phyloP scores from a whole-genome alignment of 1,140 invertebrate species.

The Trinorchestia longiramus region DNA sequence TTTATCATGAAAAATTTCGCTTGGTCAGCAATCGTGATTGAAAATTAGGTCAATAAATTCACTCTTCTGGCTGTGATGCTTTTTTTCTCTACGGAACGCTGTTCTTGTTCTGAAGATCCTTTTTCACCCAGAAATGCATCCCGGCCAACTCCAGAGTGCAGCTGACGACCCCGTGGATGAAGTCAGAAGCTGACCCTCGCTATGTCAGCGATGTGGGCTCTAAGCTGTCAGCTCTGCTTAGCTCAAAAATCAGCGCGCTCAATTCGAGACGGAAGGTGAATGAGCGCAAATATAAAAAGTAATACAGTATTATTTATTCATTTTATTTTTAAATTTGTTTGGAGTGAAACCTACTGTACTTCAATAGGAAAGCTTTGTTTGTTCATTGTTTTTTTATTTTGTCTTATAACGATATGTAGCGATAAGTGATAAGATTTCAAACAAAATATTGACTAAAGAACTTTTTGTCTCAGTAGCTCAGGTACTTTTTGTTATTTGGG shows the following conservation, averaged over 20 bases:
- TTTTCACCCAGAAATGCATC: background rate
- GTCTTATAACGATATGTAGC: background rate
- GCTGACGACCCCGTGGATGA: background rate
- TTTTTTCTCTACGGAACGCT: background rate
- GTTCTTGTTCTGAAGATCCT: background rate
- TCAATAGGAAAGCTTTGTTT: background rate
- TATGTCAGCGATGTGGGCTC: background rate
- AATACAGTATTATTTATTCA: background rate
- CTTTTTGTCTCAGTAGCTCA: too few relatives aligned
- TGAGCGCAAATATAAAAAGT: too few relatives aligned
- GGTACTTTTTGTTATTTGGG: too few relatives aligned
- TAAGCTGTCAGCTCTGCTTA: background rate
- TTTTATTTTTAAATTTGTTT: background rate
- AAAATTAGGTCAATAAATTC: background rate
- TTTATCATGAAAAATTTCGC: background rate
- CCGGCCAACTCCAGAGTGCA: background rate
- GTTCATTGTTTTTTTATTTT: background rate
- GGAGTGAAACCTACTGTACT: background rate
- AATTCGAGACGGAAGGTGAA: background rate
- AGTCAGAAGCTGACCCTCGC: background rate
- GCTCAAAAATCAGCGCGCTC: slow-evolving; percentile 7
- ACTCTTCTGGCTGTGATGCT: background rate
- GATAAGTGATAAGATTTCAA: background rate
- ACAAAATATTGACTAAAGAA: background rate
- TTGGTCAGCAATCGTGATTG: background rate